Evolutionary conservation across 2,888 invertebrate species (phyloP).

Genomic region (Bruchidius siliquastri): DNA sequence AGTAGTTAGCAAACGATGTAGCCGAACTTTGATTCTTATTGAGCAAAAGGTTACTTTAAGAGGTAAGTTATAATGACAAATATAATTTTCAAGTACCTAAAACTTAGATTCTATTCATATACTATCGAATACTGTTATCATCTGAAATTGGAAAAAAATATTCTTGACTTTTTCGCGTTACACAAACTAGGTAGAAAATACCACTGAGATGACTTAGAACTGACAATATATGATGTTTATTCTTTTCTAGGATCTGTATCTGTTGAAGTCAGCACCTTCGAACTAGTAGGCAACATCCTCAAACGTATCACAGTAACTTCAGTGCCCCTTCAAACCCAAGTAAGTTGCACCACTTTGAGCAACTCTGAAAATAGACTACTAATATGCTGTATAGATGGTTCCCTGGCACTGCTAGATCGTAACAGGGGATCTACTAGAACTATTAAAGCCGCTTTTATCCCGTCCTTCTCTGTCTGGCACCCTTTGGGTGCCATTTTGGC

Average conservation of each 20-base stretch:
- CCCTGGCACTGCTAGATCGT: conserved; percentile 74
- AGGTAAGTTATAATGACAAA: conserved; percentile 38
- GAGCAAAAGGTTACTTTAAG: conserved; percentile 76
- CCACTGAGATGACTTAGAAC: no score
- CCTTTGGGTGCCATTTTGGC: conserved; percentile 63
- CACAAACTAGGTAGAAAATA: no score
- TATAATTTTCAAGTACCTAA: no score
- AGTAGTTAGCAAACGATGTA: conserved; percentile 66
- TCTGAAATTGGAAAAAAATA: no score
- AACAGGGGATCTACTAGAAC: conserved; percentile 69
- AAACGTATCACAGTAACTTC: conserved; percentile 63
- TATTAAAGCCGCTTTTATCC: conserved; percentile 76
- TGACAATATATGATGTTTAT: background rate
- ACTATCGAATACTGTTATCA: background rate
- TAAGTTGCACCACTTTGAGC: conserved; percentile 63
- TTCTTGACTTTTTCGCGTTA: background rate
- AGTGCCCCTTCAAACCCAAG: conserved; percentile 66
- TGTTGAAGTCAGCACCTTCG: conserved; percentile 64
- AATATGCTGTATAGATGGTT: conserved; percentile 80
- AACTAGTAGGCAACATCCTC: conserved; percentile 56
- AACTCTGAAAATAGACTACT: conserved; percentile 68
- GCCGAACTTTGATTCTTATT: conserved; percentile 66
- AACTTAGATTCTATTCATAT: background rate
- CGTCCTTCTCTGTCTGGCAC: conserved; percentile 68
- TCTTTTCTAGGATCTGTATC: conserved; percentile 54